Percentiles rank a stretch among this genome's conserved stretches.
Conservation (phyloP, 2,113 vertebrate species). For the Acrocephalus arundinaceus region DNA sequence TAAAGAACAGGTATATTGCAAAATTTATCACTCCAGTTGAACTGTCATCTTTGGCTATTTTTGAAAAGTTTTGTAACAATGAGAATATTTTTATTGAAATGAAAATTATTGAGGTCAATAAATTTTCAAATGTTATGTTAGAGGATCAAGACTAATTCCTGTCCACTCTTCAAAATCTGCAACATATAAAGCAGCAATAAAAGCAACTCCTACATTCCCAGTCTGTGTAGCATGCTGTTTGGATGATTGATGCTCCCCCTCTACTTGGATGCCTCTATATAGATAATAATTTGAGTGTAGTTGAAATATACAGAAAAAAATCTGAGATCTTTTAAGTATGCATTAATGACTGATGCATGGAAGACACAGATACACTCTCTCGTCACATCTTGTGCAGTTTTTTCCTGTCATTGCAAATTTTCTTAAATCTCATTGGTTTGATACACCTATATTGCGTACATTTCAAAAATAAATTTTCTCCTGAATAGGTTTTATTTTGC, state of each 20-base stretch:
- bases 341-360: not conserved
- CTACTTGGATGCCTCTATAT: not conserved
- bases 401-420: not conserved
- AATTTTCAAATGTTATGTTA: not conserved
- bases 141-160: not conserved
- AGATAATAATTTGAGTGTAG: not conserved
- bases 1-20: not conserved
- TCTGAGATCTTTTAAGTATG: not conserved
- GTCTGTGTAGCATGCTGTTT: accelerated
- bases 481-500: not conserved
- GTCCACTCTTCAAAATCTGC: not conserved
- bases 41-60: not conserved
- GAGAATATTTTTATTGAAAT: not conserved
- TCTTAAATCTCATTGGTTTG: not conserved
- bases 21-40: not conserved
- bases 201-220: not conserved
- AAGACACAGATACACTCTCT: not conserved
- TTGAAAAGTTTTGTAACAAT: not conserved
- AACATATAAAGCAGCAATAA: not conserved
- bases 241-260: not conserved
- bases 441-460: accelerated
- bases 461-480: not conserved
- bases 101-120: not conserved
- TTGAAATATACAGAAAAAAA: not conserved
- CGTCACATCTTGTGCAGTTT: not conserved